These are phyloP conservation scores for Caranx melampygus DNA, from an alignment of 2,113 vertebrate species.

Conservation along the genomic window DNA sequence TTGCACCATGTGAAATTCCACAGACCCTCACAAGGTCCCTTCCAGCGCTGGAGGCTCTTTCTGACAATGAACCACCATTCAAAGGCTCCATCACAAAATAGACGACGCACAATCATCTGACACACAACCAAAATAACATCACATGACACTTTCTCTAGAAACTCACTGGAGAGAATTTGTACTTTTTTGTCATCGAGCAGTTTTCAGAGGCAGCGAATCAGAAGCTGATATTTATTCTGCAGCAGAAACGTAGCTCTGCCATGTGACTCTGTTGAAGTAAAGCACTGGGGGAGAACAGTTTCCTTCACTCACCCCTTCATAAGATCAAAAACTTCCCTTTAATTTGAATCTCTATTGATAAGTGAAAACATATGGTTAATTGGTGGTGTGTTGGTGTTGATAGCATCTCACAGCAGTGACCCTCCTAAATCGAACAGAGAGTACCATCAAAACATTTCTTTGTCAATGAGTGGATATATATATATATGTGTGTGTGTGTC, in stretches of 20 bases:
- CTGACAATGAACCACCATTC: constrained; percentile 66
- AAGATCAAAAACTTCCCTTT: neutral
- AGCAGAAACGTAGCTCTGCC: neutral
- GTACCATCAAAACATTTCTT: too few species aligned
- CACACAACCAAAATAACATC: constrained; percentile 67
- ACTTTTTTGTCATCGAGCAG: neutral
- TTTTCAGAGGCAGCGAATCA: constrained; percentile 10
- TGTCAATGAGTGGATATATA: neutral
- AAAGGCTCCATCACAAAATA: constrained; percentile 46
- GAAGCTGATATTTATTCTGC: constrained; percentile 1
- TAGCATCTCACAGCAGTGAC: too few species aligned
- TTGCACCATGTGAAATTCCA: constrained; percentile 61
- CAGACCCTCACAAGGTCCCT: constrained; percentile 55
- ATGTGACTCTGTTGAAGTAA: constrained; percentile 24
- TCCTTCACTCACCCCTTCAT: neutral
- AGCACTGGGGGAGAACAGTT: neutral
- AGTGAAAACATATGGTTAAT: too few species aligned
- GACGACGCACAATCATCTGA: constrained; percentile 65
- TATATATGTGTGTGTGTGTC: too few species aligned
- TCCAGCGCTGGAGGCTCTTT: constrained; percentile 45
- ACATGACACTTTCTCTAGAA: constrained; percentile 46
- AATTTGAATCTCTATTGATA: neutral
- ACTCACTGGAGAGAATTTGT: constrained; percentile 55
- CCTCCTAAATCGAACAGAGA: neutral
- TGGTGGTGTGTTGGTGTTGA: too few species aligned